Conservation (phyloP, 2,888 invertebrate genomes). For the Idaea dimidiata region DNA sequence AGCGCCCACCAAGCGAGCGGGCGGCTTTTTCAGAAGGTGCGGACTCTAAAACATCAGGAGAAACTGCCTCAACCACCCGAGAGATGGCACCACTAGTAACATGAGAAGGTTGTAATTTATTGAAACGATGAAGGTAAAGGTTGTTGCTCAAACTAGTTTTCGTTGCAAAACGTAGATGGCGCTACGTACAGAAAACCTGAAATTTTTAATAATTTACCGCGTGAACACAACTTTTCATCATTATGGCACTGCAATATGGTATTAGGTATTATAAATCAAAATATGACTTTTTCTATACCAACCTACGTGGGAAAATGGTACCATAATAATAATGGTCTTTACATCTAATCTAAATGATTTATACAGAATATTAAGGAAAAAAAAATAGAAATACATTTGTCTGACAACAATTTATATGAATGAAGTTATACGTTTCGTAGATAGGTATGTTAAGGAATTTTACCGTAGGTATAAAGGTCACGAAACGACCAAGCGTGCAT, state of each 20-base stretch:
- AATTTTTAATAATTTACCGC: background rate
- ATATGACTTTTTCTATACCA: background rate
- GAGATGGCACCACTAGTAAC: conserved; percentile 1
- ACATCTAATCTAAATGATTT: too few species aligned
- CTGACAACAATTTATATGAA: too few species aligned
- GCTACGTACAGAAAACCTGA: background rate
- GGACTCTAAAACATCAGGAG: background rate
- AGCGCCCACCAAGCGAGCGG: background rate
- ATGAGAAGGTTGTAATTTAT: background rate
- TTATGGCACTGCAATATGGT: background rate
- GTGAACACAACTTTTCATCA: background rate
- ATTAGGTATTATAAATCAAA: background rate
- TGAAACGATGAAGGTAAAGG: background rate
- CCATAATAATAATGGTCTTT: too few species aligned
- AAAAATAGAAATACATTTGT: too few species aligned
- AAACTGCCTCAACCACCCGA: background rate
- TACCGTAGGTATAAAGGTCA: too few species aligned
- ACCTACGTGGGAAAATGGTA: too few species aligned
- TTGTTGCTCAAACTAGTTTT: background rate
- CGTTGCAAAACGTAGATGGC: background rate
- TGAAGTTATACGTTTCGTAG: too few species aligned
- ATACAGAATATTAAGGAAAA: too few species aligned
- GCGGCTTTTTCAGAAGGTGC: background rate
- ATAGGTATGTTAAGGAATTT: too few species aligned
- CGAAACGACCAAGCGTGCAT: too few species aligned